Base-by-base conservation (phyloP, 2,797 vertebrate species). In the Acipenser oxyrinchus region DNA sequence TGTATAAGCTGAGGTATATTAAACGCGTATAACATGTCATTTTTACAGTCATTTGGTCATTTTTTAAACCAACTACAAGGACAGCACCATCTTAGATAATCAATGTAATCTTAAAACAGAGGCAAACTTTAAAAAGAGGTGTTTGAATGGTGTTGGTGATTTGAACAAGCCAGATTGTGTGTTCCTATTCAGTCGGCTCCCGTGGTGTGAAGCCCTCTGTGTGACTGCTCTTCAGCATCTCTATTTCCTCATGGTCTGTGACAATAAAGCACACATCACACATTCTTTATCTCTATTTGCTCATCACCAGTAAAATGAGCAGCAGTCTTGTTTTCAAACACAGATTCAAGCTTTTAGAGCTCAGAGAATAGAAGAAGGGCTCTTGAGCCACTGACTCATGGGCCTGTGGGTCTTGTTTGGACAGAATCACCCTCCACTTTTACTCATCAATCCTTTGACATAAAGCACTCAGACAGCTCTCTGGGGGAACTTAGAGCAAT, bases 261-360 rank as follows among this genome's bases (percentile, higher is more conserved):
- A 66, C 13, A 18, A 18, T 60, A 53, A 49, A 62, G 51, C 66
- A 68, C 49, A 52, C 37, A 18, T 68, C 63, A 12, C n/a, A 8
- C n/a, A 49, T 57, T 51, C 58, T 15, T 63, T 9, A 18, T 48
- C 10, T 4, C 52, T 6, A 52, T 37, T 49, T 60, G 10, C n/a
- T 58, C 7, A 52, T 13, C 53, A n/a, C 8, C 12, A 63, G 60
- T 63, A 63, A 63, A 63, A 51, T 58, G 61, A 51, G 53, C 6
- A 12, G 51, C n/a, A 61, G 13, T 48, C 11, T n/a, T 62, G 23
- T 23, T 60, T 62, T 23, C 23, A 58, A 62, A 15, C 9, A 13
- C 13, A 13, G 66, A n/a, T 48, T 11, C 53, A 62, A 62, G 15
- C 50, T 68, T 48, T 62, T 66, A 60, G 65, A 18, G n/a, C 18